A percentile compares a stretch with the other conserved stretches of the same genome.
phyloP scores from a whole-genome alignment of 1,140 invertebrate genomes.

The Thaumatotibia leucotreta region DNA sequence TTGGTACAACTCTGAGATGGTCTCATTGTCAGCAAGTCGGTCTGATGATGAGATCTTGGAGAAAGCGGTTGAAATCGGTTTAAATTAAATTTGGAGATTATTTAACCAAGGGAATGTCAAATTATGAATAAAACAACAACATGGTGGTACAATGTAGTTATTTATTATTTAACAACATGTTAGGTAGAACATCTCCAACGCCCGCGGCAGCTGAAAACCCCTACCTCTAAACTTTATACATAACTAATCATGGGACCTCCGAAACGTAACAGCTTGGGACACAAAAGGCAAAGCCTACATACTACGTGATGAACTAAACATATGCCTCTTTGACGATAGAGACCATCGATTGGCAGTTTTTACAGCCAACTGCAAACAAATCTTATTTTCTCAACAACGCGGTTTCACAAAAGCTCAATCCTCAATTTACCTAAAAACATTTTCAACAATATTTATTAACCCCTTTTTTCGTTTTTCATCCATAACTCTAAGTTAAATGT shows the following conservation, averaged over 20 bases:
- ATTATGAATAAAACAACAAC: conserved; percentile 43
- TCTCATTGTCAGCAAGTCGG: too few relatives aligned
- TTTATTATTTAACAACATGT: conserved; percentile 78
- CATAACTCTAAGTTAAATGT: conserved; percentile 68
- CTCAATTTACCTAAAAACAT: conserved; percentile 73
- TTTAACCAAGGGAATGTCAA: background rate
- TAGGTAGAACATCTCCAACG: conserved; percentile 74
- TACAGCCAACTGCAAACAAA: conserved; percentile 41
- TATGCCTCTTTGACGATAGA: conserved; percentile 26
- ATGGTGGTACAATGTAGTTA: conserved; percentile 77
- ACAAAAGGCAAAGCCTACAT: conserved; percentile 60
- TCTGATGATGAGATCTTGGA: too few relatives aligned
- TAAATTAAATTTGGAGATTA: too few relatives aligned
- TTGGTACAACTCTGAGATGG: too few relatives aligned
- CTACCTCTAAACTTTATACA: conserved; percentile 74
- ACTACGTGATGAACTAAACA: conserved; percentile 30
- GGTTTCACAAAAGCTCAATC: conserved; percentile 69
- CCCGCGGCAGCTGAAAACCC: conserved; percentile 68
- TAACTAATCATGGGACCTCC: conserved; percentile 65
- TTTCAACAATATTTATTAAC: conserved; percentile 67
- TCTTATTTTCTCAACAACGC: conserved; percentile 58
- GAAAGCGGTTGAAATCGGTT: too few relatives aligned
- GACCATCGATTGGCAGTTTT: conserved; percentile 32
- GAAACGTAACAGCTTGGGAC: conserved; percentile 58
- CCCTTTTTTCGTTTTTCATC: conserved; percentile 54